Conservation (phyloP, 2,888 invertebrate genomes). For the Molorchus minor region DNA sequence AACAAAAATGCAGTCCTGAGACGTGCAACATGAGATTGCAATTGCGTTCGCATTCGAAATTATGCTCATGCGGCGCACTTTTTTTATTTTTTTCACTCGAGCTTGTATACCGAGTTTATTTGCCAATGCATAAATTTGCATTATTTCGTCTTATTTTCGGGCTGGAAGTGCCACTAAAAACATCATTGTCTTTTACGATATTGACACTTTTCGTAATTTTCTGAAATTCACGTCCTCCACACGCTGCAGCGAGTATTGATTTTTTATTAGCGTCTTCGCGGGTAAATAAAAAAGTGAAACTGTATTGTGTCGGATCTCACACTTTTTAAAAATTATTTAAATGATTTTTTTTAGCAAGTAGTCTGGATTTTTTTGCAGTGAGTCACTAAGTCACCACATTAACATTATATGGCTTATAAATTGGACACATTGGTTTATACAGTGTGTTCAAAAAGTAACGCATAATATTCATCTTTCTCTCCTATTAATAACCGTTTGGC, state of each 20-base stretch:
- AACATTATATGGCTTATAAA: too few relatives aligned
- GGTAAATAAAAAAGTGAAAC: conserved; percentile 13
- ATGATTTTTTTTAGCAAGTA: too few relatives aligned
- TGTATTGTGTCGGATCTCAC: too few relatives aligned
- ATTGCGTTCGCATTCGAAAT: conserved; percentile 42
- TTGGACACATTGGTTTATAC: too few relatives aligned
- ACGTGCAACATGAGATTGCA: conserved; percentile 48
- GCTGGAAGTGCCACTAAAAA: conserved; percentile 29
- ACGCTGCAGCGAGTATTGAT: conserved; percentile 7
- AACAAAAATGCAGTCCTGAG: conserved; percentile 32
- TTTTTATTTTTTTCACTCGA: conserved; percentile 21
- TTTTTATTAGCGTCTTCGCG: conserved; percentile 13
- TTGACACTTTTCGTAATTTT: conserved; percentile 32
- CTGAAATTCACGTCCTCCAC: conserved; percentile 6
- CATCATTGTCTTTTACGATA: conserved; percentile 33
- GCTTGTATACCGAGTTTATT: conserved; percentile 31
- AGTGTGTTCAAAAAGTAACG: too few relatives aligned
- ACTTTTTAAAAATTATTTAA: too few relatives aligned
- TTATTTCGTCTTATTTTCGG: conserved; percentile 32
- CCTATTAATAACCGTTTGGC: too few relatives aligned
- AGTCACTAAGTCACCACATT: too few relatives aligned
- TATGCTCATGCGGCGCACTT: conserved; percentile 29
- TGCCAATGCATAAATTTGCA: conserved; percentile 36
- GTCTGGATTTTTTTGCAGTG: too few relatives aligned
- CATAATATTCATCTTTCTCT: too few relatives aligned